Percentiles rank a stretch among this genome's conserved stretches.
phyloP scores from a whole-genome alignment of 2,797 vertebrate species.

The Labeo calbasu region DNA sequence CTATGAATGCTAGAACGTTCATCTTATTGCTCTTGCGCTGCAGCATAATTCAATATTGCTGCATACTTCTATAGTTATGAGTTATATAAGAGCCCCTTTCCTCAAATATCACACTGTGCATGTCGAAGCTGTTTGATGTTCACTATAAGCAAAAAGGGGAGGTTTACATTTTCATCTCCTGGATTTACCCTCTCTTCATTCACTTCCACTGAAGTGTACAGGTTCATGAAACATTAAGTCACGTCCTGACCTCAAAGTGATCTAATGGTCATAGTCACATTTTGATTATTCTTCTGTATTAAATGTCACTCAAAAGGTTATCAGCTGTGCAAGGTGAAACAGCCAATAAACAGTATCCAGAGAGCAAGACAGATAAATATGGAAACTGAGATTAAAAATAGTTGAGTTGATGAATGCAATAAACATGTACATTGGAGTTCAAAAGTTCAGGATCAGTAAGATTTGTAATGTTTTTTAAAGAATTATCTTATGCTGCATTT shows the following conservation, averaged over 20 bases:
- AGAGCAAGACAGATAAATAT: background rate
- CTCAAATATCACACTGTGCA: background rate
- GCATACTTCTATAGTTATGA: background rate
- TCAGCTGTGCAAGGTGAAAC: background rate
- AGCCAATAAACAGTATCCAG: background rate
- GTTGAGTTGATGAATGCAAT: too few species aligned
- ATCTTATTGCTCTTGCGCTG: background rate
- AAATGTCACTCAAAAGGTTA: constrained; percentile 13
- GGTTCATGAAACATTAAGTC: constrained; percentile 48
- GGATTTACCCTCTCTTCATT: constrained; percentile 4
- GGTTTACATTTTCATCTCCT: constrained; percentile 18
- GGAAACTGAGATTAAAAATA: background rate
- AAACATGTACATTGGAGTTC: too few species aligned
- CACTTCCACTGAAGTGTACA: background rate
- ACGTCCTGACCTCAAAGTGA: constrained; percentile 44
- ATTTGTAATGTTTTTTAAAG: too few species aligned
- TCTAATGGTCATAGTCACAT: background rate
- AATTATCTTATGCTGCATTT: too few species aligned
- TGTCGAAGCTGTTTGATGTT: background rate
- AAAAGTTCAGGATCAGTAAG: too few species aligned
- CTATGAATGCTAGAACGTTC: constrained; percentile 2
- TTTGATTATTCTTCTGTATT: background rate
- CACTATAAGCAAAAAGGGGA: background rate
- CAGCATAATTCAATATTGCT: background rate
- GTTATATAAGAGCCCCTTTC: constrained; percentile 7